Percentiles rank a stretch among this genome's conserved stretches.
phyloP scores from a whole-genome alignment of 2,113 vertebrate genomes.

The Lonchura striata region DNA sequence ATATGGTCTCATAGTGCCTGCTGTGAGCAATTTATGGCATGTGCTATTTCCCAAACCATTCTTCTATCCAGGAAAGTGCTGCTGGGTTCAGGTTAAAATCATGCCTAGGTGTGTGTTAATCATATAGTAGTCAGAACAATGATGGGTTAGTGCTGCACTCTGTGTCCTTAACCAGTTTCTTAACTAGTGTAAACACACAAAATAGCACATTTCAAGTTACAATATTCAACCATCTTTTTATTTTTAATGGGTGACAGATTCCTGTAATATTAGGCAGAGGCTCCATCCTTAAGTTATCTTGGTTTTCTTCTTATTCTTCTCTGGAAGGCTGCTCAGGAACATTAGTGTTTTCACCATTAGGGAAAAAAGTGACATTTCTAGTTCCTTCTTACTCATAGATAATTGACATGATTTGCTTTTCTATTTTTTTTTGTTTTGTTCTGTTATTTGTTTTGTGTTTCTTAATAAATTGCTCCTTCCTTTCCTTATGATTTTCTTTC shows the following conservation, averaged over 20 bases:
- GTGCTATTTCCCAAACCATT: not conserved
- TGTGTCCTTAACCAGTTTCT: not conserved
- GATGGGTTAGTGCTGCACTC: not conserved
- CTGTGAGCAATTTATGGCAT: not conserved
- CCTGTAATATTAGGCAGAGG: not conserved
- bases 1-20: not conserved
- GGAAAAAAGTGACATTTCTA: not conserved
- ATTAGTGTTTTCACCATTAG: not conserved
- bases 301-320: not conserved
- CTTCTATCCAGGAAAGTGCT: not conserved
- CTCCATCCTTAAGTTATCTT: not conserved
- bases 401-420: not conserved
- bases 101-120: not conserved
- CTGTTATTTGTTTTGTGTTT: not conserved
- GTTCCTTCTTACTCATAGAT: not conserved
- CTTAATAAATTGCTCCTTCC: not conserved
- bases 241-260: not conserved
- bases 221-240: not conserved
- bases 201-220: not conserved
- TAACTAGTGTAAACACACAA: not conserved
- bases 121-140: not conserved
- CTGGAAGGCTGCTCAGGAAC: not conserved
- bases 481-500: not conserved
- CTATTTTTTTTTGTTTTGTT: not conserved
- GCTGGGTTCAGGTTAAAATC: not conserved